Evolutionary conservation across 2,888 invertebrate genomes (phyloP), one percentile per base, ranked within the genome.

Genomic region (Amiota communis): DNA sequence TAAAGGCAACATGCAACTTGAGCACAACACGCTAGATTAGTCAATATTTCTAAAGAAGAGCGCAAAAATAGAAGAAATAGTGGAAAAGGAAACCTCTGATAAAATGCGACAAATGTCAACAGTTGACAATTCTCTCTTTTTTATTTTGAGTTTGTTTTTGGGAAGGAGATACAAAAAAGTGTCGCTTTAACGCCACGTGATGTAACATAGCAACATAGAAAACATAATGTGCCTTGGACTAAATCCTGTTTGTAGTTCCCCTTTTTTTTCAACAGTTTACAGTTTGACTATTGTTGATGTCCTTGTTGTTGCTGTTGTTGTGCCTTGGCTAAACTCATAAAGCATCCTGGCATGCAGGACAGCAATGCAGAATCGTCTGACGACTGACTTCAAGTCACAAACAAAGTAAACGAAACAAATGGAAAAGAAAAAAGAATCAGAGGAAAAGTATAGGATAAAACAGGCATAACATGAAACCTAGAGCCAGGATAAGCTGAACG

Each of bases 361-460:
- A 65, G 65, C 65, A 65, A 17, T 65, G 65, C 65, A 65, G 65
- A 15, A 65, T 48, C 49, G 65, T 8, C 48, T 65, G 36, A 13
- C 46, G 65, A 20, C 65, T 65, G 59, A 59, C 59, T 17, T 12
- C 20, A 20, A 53, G 61, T 23, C 10, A 13, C 13, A 20, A 61
- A 13, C 36, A 20, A 11, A 2, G 61, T 8, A 15, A 12, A 15
- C 17, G 12, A 61, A 61, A 61, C 13, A 12, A n/a, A 63, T n/a
- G 8, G 79, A 79, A 80, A 76, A 78, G 15, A 10, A 74, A 78
- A 77, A 80, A 78, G 80, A 75, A 59, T 23, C 63, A 11, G 63
- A 23, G 20, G 13, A 17, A 20, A 36, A 68, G 20, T 36, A 23
- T 12, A 10, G 49, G 49, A 67, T 47, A 49, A 17, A 48, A n/a